Evolutionary conservation across 2,888 invertebrate species (phyloP).

Genomic region (Orthonevra nobilis): DNA sequence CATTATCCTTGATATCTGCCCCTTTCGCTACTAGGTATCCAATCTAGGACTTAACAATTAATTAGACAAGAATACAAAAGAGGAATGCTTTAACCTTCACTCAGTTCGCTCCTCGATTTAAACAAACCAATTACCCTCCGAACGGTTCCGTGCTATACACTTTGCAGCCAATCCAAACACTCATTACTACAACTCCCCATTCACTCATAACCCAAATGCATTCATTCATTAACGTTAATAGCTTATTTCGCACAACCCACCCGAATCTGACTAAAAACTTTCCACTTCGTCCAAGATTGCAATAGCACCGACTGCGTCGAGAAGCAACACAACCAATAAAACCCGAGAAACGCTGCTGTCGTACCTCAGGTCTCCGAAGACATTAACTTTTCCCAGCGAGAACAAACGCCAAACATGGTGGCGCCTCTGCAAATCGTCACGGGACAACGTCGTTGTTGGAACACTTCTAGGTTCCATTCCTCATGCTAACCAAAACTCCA

Average conservation of each 20-base stretch:
- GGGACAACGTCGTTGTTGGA: constrained; percentile 24
- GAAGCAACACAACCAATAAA: constrained; percentile 38
- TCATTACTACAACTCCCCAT: constrained; percentile 2
- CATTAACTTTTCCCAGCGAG: constrained; percentile 21
- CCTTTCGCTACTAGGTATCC: no score
- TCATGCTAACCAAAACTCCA: no score
- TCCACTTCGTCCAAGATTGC: constrained; percentile 7
- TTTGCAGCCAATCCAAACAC: neutral
- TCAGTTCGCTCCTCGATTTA: no score
- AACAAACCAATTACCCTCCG: constrained; percentile 1
- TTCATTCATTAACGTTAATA: constrained; percentile 56
- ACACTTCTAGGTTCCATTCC: constrained; percentile 8
- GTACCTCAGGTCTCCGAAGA: constrained; percentile 16
- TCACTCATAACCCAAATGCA: constrained; percentile 28
- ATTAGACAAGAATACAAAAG: no score
- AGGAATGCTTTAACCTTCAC: no score
- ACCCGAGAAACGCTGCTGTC: constrained; percentile 6
- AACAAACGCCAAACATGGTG: constrained; percentile 20
- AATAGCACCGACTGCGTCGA: constrained; percentile 2
- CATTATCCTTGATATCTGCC: no score
- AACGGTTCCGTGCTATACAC: neutral
- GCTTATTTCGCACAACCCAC: constrained; percentile 47
- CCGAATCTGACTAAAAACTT: constrained; percentile 11
- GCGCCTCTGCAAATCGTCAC: constrained; percentile 51
- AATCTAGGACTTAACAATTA: no score